Conservation (phyloP, 2,888 invertebrate species). For the Polietes domitor region DNA sequence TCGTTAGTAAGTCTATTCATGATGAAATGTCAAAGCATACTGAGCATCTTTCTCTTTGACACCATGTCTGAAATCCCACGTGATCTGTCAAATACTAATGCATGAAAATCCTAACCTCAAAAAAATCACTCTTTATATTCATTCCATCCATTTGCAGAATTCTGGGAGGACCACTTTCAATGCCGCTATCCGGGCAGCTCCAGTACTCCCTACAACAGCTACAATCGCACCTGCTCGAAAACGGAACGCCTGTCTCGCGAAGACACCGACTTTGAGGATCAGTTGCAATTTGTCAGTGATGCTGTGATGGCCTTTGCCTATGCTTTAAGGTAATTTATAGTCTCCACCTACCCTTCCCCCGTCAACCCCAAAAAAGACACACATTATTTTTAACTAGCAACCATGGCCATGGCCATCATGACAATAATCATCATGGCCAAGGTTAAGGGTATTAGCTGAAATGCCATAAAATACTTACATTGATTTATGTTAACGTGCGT, state of each 20-base stretch:
- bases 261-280: constrained; percentile 94
- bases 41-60: too few relatives aligned
- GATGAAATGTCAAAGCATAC: too few relatives aligned
- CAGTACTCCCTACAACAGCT: constrained; percentile 91
- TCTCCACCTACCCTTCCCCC: too few relatives aligned
- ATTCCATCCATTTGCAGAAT: constrained; percentile 83
- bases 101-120: too few relatives aligned
- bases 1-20: too few relatives aligned
- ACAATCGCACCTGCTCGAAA: constrained; percentile 88
- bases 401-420: not conserved
- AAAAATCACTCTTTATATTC: not conserved
- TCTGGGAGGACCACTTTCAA: constrained; percentile 96
- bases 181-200: constrained; percentile 92
- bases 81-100: too few relatives aligned
- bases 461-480: not conserved
- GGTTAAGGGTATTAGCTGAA: not conserved
- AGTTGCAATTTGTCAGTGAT: constrained; percentile 97
- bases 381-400: not conserved
- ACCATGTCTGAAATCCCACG: too few relatives aligned
- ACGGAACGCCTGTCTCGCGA: constrained; percentile 87
- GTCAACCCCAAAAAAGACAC: not conserved
- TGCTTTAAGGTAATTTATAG: constrained; percentile 86
- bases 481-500: constrained; percentile 15
- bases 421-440: not conserved
- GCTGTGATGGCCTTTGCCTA: constrained; percentile 97